Percentiles rank a stretch among this genome's conserved stretches.
These are phyloP conservation scores for Lagopus leucura DNA, from an alignment of 2,113 vertebrate species.

Conservation along the genomic window DNA sequence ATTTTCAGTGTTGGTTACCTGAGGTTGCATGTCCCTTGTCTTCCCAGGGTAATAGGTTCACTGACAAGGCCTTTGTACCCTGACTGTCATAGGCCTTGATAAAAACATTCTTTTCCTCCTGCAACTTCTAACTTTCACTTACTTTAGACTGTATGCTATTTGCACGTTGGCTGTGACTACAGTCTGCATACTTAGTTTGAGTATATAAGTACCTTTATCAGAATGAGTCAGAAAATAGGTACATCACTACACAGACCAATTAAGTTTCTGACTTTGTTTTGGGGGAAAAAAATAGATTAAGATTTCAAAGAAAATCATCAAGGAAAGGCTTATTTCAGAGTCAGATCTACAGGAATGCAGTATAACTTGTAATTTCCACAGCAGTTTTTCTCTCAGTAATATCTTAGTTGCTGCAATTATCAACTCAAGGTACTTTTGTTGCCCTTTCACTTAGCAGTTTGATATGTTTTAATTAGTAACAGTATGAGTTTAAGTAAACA, in stretches of 20 bases:
- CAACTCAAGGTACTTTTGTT: neutral
- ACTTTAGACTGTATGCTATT: neutral
- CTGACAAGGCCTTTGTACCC: neutral
- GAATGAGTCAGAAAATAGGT: neutral
- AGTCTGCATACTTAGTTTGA: neutral
- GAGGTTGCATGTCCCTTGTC: neutral
- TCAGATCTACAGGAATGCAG: neutral
- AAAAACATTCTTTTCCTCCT: neutral
- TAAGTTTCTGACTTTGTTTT: neutral
- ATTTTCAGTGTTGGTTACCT: neutral
- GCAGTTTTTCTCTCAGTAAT: neutral
- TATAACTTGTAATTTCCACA: neutral
- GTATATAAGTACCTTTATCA: neutral
- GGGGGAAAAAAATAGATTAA: neutral
- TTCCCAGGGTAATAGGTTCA: neutral
- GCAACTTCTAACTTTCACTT: neutral
- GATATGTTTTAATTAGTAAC: neutral
- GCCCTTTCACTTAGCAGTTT: neutral
- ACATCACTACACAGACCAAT: neutral
- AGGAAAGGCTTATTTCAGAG: neutral
- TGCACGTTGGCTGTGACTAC: neutral
- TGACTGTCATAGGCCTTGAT: neutral
- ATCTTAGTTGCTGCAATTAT: neutral
- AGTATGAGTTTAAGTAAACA: too few species aligned
- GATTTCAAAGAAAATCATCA: neutral